These are phyloP conservation scores for Strigamia transsilvanica DNA, from an alignment of 2,888 invertebrate species.

Conservation along the genomic window DNA sequence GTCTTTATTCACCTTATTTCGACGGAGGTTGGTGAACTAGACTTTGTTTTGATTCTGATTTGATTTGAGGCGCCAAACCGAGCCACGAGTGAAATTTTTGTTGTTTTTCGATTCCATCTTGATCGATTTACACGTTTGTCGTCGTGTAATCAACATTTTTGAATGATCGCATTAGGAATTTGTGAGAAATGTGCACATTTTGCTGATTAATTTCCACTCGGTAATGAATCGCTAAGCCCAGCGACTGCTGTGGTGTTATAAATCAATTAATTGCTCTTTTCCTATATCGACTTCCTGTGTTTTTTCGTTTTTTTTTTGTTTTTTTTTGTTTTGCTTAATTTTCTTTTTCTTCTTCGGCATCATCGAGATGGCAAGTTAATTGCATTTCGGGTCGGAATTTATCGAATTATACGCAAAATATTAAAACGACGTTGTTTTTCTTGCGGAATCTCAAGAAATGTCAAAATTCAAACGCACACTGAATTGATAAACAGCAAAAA, in stretches of 20 bases:
- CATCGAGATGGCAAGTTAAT: not conserved
- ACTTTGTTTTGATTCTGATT: not conserved
- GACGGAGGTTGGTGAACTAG: slow-evolving; percentile 3
- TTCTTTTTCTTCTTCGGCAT: not conserved
- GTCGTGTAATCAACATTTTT: not conserved
- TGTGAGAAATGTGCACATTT: not conserved
- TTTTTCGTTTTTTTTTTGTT: not conserved
- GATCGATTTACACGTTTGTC: not conserved
- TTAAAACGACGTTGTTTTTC: too few relatives aligned
- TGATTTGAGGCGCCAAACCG: not conserved
- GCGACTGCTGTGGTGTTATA: not conserved
- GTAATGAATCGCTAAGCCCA: not conserved
- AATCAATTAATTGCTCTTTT: slow-evolving; percentile 21
- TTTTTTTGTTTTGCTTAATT: not conserved
- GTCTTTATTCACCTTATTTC: not conserved
- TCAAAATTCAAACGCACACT: too few relatives aligned
- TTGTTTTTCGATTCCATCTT: not conserved
- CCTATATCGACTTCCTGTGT: not conserved
- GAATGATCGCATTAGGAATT: slow-evolving; percentile 6
- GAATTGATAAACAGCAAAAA: too few relatives aligned
- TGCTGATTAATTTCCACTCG: not conserved
- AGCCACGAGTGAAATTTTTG: too few relatives aligned
- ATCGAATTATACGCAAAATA: not conserved
- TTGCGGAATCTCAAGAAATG: too few relatives aligned
- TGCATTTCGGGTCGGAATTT: not conserved